phyloP scores from a whole-genome alignment of 2,888 invertebrate species.

The Tiliacea citrago region DNA sequence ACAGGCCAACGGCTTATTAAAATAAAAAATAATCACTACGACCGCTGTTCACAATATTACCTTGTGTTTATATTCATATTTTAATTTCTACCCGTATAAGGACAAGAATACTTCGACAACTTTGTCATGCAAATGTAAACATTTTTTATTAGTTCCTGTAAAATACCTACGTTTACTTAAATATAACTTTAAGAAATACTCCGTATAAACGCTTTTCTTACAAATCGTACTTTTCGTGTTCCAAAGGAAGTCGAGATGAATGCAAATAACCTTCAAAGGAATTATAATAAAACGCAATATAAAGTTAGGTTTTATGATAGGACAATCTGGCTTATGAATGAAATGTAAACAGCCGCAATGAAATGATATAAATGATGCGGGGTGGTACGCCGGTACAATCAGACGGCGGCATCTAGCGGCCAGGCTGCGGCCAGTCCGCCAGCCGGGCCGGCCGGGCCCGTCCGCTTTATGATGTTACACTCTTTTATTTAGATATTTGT shows the following conservation, averaged over 20 bases:
- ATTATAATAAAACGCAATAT: slow-evolving; percentile 73
- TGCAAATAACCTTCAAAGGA: slow-evolving; percentile 57
- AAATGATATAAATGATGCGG: slow-evolving; percentile 88
- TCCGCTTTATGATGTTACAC: slow-evolving; percentile 84
- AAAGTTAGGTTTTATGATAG: slow-evolving; percentile 79
- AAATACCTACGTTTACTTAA: slow-evolving; percentile 24
- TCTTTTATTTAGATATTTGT: slow-evolving; percentile 89
- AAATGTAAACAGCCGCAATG: slow-evolving; percentile 89
- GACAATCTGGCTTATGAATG: slow-evolving; percentile 86
- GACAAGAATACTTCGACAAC: slow-evolving; percentile 37
- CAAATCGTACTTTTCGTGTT: slow-evolving; percentile 28
- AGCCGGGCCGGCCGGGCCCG: slow-evolving; percentile 64
- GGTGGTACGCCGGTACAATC: slow-evolving; percentile 80
- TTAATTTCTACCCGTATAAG: slow-evolving; percentile 72
- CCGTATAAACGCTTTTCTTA: slow-evolving; percentile 12
- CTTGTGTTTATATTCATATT: slow-evolving; percentile 83
- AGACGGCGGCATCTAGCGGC: slow-evolving; percentile 85
- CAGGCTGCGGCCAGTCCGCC: slow-evolving; percentile 14
- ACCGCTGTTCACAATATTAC: slow-evolving; percentile 83
- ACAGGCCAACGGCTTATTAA: slow-evolving; percentile 87
- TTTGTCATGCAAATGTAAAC: slow-evolving; percentile 44
- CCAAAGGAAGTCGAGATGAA: slow-evolving; percentile 47
- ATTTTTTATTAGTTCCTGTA: slow-evolving; percentile 37
- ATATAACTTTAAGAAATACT: slow-evolving; percentile 43
- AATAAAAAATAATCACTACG: slow-evolving; percentile 86